Conservation (phyloP, 1,140 invertebrate species). For the Apis dorsata region DNA sequence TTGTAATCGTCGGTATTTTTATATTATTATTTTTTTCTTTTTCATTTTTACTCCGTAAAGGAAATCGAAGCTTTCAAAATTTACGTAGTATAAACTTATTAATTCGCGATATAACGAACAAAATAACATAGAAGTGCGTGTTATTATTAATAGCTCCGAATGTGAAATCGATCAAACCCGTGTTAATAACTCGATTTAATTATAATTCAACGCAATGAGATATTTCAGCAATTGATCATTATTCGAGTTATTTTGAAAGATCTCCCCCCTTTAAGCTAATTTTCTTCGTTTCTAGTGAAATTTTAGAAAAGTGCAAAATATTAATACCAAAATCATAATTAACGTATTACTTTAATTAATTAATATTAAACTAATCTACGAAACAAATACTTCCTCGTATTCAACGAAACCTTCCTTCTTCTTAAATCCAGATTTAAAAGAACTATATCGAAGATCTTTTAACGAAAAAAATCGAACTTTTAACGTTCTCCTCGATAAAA, state of each 20-base stretch:
- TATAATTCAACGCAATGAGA: background rate
- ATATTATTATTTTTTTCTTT: too few relatives aligned
- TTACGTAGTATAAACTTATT: too few relatives aligned
- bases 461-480: too few relatives aligned
- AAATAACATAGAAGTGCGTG: background rate
- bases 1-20: too few relatives aligned
- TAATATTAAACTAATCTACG: background rate
- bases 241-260: background rate
- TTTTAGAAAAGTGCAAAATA: background rate
- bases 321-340: background rate
- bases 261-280: background rate
- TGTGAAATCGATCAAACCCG: constrained; percentile 5
- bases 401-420: background rate
- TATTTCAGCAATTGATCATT: constrained; percentile 10
- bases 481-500: background rate
- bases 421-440: too few relatives aligned
- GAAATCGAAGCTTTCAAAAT: too few relatives aligned
- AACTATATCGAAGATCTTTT: too few relatives aligned
- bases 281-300: background rate
- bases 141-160: background rate
- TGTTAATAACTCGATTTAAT: constrained; percentile 12
- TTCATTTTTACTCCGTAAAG: too few relatives aligned
- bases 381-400: background rate
- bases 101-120: background rate
- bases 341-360: background rate